Evolutionary conservation across 2,113 vertebrate genomes (phyloP), one percentile per base, ranked within the genome.

Genomic region (Bucco capensis): DNA sequence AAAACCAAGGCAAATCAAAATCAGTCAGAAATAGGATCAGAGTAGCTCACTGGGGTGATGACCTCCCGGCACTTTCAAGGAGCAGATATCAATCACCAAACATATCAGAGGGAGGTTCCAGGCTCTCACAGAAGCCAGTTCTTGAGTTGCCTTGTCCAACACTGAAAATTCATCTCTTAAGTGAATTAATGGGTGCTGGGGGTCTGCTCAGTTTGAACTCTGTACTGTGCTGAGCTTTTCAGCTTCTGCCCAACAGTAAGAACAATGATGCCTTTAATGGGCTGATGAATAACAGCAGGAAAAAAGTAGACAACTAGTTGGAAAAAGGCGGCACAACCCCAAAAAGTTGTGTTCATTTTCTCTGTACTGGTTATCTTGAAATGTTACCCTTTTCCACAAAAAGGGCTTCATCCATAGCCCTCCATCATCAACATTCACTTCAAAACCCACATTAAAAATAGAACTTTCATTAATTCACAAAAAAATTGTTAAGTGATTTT

Each of bases 11-110:
- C 21, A 51, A 37, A n/a, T 2, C 0, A 8, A 9, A 37, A n/a
- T 2, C 0, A 8, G 9, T 9, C 51, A 84, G 70, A 33, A 30
- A 19, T 0, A 2, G 33, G 33, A 38, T 19, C 24, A 53, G 24
- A 49, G 35, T 30, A 57, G 40, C 33, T 70, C 27, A 17, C 0
- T 5, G 22, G 18, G 1, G 5, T 74, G 23, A 37, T 0, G 0
- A 35, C 11, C 19, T 56, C 51, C 49, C 47, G 33, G 31, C 13
- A 15, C 25, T 9, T 57, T 7, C 56, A 71, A 23, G 15, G 30
- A 46, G 53, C 25, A 64, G 65, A 35, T 23, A 38, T 2, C 5
- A 31, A 5, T 10, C 53, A 42, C 31, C 8, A 60, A 51, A 38
- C 11, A 19, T 27, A 35, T 17, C 37, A 7, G 21, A 46, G 7